Percentiles rank a stretch among this genome's conserved stretches.
phyloP scores from a whole-genome alignment of 2,888 invertebrate species.

The Tetrapedia diversipes region DNA sequence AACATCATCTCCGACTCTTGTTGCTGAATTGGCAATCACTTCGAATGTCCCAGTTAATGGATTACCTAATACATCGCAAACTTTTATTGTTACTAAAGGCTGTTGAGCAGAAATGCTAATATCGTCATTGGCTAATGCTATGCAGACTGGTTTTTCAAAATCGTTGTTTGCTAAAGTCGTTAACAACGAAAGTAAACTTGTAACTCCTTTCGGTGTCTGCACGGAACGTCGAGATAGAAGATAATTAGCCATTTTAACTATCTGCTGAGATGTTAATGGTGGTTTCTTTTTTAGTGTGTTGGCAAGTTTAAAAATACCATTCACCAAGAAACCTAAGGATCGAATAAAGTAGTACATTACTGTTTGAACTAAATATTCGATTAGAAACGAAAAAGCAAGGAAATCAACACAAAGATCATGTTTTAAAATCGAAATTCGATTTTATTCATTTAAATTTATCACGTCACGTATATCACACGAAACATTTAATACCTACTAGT shows the following conservation, averaged over 20 bases:
- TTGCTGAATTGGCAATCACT: constrained; percentile 90
- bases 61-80: constrained; percentile 90
- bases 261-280: constrained; percentile 90
- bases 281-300: constrained; percentile 86
- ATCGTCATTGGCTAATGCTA: constrained; percentile 90
- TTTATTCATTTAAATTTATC: neutral
- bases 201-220: constrained; percentile 92
- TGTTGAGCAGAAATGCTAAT: constrained; percentile 89
- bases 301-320: constrained; percentile 87
- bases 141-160: constrained; percentile 90
- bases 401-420: neutral
- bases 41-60: constrained; percentile 87
- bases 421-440: neutral
- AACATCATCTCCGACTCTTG: constrained; percentile 88
- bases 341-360: neutral
- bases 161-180: constrained; percentile 88
- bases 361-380: neutral
- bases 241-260: constrained; percentile 95
- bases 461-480: no score
- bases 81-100: constrained; percentile 88
- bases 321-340: constrained; percentile 85
- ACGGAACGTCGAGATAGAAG: constrained; percentile 95
- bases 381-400: neutral
- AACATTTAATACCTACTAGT: constrained; percentile 83
- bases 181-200: constrained; percentile 91